Evolutionary conservation across 2,113 vertebrate species (phyloP), one percentile per base, ranked within the genome.

Genomic region (Pao palembangensis): DNA sequence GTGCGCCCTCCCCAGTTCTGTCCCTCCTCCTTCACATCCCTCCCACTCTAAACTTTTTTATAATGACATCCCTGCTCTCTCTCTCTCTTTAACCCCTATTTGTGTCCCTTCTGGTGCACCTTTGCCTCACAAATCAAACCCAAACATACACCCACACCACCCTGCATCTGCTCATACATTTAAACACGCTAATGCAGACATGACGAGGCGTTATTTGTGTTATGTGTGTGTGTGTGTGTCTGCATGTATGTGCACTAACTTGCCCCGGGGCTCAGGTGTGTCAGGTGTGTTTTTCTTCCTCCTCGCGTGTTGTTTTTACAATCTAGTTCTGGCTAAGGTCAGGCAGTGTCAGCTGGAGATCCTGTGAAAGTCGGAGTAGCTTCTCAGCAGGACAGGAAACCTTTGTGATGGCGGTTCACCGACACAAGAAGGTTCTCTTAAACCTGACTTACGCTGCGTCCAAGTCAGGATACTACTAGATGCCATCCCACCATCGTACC

Each of bases 11-110:
- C 43, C 42, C 20, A 41, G 1, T 52, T 51, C 49, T 43, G 63
- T 53, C 48, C 66, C 81, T 71, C 84, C 85, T 75, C 72, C 61
- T 51, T 58, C 54, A 23, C 5, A 50, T 51, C 25, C 21, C 34
- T 49, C 28, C 62, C 44, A 38, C 61, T 57, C 23, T 55, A 78
- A 63, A 64, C 15, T 13, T 66, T 64, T 65, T 58, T 8, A 23
- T 41, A 11, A 17, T 4, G 17, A 51, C 57, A 46, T 7, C 11
- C 18, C 46, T 3, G 5, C 2, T 28, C n/a, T 47, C 19, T 6
- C 3, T 44, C 43, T 44, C 43, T n/a, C 1, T 44, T n/a, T 23
- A 1, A 5, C 34, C 5, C 7, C 5, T 19, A 54, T 56, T 64
- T 18, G 16, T 3, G 11, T 52, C 15, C 2, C 12, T 18, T 49